These are phyloP conservation scores for Chrysomallon squamiferum DNA, from an alignment of 1,140 invertebrate genomes.

Conservation along the genomic window DNA sequence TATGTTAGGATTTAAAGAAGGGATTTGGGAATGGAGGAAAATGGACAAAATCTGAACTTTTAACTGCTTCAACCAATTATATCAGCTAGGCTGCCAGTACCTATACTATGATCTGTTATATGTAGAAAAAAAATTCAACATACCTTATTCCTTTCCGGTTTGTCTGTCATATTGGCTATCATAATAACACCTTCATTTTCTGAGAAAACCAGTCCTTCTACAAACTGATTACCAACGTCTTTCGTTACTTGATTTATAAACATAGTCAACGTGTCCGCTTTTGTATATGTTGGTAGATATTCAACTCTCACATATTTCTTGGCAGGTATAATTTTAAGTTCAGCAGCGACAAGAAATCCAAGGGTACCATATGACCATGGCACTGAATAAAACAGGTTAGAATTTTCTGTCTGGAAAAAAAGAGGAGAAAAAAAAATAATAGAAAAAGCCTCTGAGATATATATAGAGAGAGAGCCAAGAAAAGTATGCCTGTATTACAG, in stretches of 20 bases:
- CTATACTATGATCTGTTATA: no score
- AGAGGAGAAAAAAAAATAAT: no score
- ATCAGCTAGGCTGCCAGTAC: no score
- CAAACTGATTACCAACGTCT: constrained; percentile 73
- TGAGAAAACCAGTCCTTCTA: constrained; percentile 76
- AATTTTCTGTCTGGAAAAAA: constrained; percentile 70
- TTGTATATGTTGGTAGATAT: constrained; percentile 72
- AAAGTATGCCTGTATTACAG: neutral
- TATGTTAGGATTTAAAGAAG: no score
- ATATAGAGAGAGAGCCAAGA: no score
- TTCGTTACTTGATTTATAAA: constrained; percentile 66
- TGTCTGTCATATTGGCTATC: constrained; percentile 73
- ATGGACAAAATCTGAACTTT: no score
- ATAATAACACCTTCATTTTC: constrained; percentile 76
- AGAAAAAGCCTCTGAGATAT: no score
- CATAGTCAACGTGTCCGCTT: constrained; percentile 62
- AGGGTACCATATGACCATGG: constrained; percentile 88
- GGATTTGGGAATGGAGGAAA: no score
- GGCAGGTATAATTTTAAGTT: constrained; percentile 78
- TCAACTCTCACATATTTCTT: constrained; percentile 69
- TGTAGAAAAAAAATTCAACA: no score
- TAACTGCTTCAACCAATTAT: no score
- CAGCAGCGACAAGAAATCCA: constrained; percentile 81
- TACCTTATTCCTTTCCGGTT: constrained; percentile 71
- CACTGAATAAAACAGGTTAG: constrained; percentile 78